These are phyloP conservation scores for Tenthredo scrophulariae DNA, from an alignment of 2,888 invertebrate species.

Conservation along the genomic window DNA sequence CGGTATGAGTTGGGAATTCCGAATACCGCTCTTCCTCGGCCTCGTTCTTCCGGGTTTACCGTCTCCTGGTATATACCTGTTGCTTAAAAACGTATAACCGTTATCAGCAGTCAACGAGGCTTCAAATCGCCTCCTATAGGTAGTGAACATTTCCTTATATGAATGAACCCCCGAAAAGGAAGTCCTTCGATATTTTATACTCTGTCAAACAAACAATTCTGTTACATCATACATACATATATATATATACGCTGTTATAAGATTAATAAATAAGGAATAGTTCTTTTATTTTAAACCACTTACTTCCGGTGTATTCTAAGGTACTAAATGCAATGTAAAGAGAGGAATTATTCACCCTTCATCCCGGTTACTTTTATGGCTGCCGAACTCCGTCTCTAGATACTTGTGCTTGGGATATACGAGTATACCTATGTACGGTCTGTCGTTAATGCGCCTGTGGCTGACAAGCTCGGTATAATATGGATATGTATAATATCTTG, in stretches of 20 bases:
- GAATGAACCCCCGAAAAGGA: not conserved
- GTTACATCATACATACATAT: not conserved
- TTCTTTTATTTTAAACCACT: not conserved
- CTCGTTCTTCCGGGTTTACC: not conserved
- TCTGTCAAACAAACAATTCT: not conserved
- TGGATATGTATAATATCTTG: constrained; percentile 15
- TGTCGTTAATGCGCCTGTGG: constrained; percentile 33
- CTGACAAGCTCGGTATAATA: not conserved
- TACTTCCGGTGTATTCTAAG: not conserved
- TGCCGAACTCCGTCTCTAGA: not conserved
- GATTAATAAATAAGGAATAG: not conserved
- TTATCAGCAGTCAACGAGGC: not conserved
- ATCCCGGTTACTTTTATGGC: constrained; percentile 20
- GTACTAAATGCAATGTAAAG: not conserved
- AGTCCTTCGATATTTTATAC: not conserved
- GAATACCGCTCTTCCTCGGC: not conserved
- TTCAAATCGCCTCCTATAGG: not conserved
- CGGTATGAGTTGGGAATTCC: constrained; percentile 14
- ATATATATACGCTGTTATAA: not conserved
- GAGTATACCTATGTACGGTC: not conserved
- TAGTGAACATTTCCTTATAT: not conserved
- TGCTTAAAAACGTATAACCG: constrained; percentile 42
- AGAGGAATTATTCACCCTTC: constrained; percentile 29
- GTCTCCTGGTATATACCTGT: constrained; percentile 32
- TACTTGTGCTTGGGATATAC: constrained; percentile 21